These are phyloP conservation scores for Solen grandis DNA, from an alignment of 1,140 invertebrate species.

Conservation along the genomic window DNA sequence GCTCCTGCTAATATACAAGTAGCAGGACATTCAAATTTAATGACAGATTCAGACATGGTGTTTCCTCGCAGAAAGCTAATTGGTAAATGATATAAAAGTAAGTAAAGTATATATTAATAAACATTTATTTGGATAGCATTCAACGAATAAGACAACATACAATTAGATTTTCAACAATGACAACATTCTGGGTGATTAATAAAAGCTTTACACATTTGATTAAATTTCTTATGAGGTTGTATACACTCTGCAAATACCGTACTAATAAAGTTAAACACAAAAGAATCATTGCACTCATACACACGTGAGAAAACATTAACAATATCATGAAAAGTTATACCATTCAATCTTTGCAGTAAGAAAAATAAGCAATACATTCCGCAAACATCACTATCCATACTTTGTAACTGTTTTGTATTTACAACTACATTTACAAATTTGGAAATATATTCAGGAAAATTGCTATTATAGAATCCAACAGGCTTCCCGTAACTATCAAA, in stretches of 20 bases:
- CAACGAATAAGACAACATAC: not conserved
- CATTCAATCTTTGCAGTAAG: constrained; percentile 41
- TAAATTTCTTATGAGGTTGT: no score
- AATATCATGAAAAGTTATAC: constrained; percentile 32
- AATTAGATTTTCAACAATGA: not conserved
- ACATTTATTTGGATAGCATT: not conserved
- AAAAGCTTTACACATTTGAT: constrained; percentile 25
- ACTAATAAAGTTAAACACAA: constrained; percentile 13
- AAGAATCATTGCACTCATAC: constrained; percentile 26
- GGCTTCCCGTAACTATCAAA: no score
- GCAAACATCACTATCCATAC: no score
- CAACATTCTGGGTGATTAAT: no score
- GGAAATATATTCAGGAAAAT: no score
- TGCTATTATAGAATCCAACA: no score
- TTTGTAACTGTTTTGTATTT: no score
- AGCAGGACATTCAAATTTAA: no score
- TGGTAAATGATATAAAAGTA: constrained; percentile 1
- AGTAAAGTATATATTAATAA: no score
- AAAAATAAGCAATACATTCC: no score
- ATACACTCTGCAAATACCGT: not conserved
- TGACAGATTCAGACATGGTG: no score
- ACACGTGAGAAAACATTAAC: constrained; percentile 37
- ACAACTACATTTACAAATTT: no score
- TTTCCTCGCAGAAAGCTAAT: constrained; percentile 8
- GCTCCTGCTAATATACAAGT: constrained; percentile 37